A percentile compares a stretch with the other conserved stretches of the same genome.
Evolutionary conservation across 2,888 invertebrate species (phyloP).

Genomic region (Drosophila parthenogenetica): DNA sequence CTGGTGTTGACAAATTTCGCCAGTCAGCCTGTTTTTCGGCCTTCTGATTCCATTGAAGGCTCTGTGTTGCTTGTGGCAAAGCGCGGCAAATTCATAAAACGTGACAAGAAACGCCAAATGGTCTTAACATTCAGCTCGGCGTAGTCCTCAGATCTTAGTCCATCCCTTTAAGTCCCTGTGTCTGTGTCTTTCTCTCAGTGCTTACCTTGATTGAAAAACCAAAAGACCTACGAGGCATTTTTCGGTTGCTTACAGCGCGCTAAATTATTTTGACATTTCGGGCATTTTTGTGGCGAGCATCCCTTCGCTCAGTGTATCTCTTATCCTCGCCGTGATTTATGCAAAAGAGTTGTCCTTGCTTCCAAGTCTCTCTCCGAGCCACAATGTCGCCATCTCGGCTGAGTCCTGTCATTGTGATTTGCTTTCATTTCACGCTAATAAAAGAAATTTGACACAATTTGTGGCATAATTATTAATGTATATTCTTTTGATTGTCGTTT

Average conservation of each 20-base stretch:
- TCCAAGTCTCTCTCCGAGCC: constrained; percentile 1
- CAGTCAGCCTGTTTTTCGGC: constrained; percentile 59
- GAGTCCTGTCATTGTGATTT: constrained; percentile 24
- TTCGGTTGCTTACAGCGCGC: constrained; percentile 47
- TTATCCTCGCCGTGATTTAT: constrained; percentile 64
- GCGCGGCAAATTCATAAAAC: constrained; percentile 72
- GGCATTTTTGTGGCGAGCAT: constrained; percentile 60
- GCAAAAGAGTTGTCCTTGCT: constrained; percentile 62
- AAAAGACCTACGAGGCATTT: constrained; percentile 51
- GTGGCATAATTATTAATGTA: constrained; percentile 25
- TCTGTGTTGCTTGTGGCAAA: constrained; percentile 22
- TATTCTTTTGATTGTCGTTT: not conserved
- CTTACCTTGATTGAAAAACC: constrained; percentile 75
- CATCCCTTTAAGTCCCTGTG: not conserved
- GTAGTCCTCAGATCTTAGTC: constrained; percentile 5
- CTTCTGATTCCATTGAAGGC: constrained; percentile 14
- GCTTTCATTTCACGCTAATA: constrained; percentile 7
- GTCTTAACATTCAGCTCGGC: constrained; percentile 17
- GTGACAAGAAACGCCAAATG: constrained; percentile 66
- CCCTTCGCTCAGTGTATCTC: constrained; percentile 21
- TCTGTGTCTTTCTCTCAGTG: constrained; percentile 16
- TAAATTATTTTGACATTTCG: constrained; percentile 79
- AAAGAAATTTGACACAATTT: constrained; percentile 34
- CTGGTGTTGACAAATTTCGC: constrained; percentile 58
- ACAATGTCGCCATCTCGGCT: constrained; percentile 3